Percentiles rank a stretch among this genome's conserved stretches.
Evolutionary conservation across 2,797 vertebrate species (phyloP).

Genomic region (Sebastiscus tertius): DNA sequence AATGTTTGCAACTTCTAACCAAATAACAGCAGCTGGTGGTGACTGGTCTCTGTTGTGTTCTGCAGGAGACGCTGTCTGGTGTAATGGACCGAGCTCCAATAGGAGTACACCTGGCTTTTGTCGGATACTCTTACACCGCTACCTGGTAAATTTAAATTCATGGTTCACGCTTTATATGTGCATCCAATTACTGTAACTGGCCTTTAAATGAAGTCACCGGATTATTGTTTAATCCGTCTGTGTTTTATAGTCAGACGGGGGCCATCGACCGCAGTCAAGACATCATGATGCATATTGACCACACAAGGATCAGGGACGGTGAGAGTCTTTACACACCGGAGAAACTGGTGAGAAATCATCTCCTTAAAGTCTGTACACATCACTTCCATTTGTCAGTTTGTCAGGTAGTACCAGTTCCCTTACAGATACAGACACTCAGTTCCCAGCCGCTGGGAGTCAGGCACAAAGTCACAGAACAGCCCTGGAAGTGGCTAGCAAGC

Average conservation of each 20-base stretch:
- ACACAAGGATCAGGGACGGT: conserved; percentile 41
- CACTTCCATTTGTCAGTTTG: background rate
- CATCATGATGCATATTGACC: conserved; percentile 81
- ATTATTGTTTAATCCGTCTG: background rate
- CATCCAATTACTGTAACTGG: background rate
- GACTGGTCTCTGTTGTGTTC: conserved; percentile 8
- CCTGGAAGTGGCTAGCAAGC: too few species aligned
- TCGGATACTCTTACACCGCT: conserved; percentile 82
- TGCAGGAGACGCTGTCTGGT: conserved; percentile 74
- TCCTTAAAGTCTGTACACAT: background rate
- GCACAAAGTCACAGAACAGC: too few species aligned
- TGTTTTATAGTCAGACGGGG: conserved; percentile 72
- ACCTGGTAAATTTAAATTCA: conserved; percentile 67
- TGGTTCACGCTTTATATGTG: background rate
- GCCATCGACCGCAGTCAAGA: conserved; percentile 77
- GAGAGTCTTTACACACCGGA: conserved; percentile 33
- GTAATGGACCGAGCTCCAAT: conserved; percentile 69
- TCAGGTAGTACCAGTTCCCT: background rate
- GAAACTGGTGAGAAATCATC: conserved; percentile 59
- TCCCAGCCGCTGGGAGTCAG: background rate
- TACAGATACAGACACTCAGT: background rate
- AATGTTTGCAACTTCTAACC: background rate
- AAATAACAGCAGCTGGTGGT: background rate
- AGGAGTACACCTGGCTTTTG: conserved; percentile 82
- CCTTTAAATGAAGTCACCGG: background rate